These are phyloP conservation scores for Tadarida brasiliensis DNA, from an alignment of 2,797 vertebrate genomes.

Conservation along the genomic window DNA sequence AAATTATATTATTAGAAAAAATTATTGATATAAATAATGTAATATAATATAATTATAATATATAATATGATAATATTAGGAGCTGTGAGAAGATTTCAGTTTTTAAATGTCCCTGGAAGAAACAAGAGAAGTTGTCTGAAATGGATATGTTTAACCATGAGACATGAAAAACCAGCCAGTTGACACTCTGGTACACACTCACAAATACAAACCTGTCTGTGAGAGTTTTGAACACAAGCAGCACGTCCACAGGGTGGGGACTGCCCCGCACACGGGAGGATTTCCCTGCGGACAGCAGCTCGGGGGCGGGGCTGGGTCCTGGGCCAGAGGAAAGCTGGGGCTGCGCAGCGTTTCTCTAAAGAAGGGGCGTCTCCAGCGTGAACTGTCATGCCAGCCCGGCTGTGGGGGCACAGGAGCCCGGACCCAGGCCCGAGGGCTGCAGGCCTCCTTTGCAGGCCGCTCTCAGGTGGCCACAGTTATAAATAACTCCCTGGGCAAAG, in stretches of 20 bases:
- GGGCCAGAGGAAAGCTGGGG: background rate
- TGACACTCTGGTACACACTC: background rate
- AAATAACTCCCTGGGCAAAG: constrained; percentile 45
- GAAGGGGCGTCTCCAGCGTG: background rate
- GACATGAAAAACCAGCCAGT: background rate
- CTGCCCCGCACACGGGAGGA: constrained; percentile 90
- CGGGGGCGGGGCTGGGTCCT: constrained; percentile 77
- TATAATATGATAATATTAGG: background rate
- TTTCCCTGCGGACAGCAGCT: constrained; percentile 86
- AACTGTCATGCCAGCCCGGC: background rate
- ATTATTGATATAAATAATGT: background rate
- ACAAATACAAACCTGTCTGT: constrained; percentile 83
- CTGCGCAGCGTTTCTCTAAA: background rate
- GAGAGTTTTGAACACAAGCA: constrained; percentile 88
- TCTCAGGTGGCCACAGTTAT: constrained; percentile 53
- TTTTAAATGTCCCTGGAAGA: background rate
- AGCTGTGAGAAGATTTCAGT: constrained; percentile 1
- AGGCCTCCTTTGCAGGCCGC: background rate
- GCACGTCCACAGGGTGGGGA: constrained; percentile 87
- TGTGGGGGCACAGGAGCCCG: background rate
- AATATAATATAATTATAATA: background rate
- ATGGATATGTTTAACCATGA: background rate
- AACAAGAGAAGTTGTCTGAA: background rate
- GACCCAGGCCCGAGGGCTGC: background rate
- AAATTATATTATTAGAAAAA: constrained; percentile 1